Base-by-base conservation (phyloP, 2,888 invertebrate genomes). In the Cerastis rubricosa region DNA sequence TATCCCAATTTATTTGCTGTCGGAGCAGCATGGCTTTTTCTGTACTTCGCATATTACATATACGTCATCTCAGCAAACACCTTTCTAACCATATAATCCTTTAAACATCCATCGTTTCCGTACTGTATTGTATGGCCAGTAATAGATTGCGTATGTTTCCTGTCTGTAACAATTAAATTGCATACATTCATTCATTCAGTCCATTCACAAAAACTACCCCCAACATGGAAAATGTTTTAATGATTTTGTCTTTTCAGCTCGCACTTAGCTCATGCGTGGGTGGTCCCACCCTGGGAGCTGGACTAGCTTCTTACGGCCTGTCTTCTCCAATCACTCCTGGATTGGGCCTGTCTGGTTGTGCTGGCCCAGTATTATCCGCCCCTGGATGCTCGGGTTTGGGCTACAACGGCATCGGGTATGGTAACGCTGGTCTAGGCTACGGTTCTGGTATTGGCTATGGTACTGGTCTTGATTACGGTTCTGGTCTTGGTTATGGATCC, bases 211-310 rank as follows among this genome's bases (percentile, higher is more conserved):
- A 68, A 43, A 9, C 9, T 4, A 6, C 43, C 0, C 4, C n/a
- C 7, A n/a, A n/a, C 5, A 12, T 2, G n/a, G 57, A 57, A 54
- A 57, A 57, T 57, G 17, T 57, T 7, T 25, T 17, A n/a, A n/a
- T 47, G 12, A 19, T 3, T 45, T 64, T 29, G 8, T 35, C 8
- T 43, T 84, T 84, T 29, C 71, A 83, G 83, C 43, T 67, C 25
- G 72, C 81, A 65, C 8, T 71, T 17, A 73, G 85, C 19, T 61
- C 64, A 29, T 84, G 84, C 17, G 40, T 66, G 1, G 71, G 76
- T 49, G 63, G 43, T 14, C 43, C 57, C 7, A 64, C 64, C 49
- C 17, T 65, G 1, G 22, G 68, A 29, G 49, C 65, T 71, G 63
- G 74, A 40, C 14, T 49, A 6, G 61, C 54, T 47, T 40, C 89